Evolutionary conservation across 2,888 invertebrate species (phyloP).

Genomic region (Cataglyphis rosenhaueri): DNA sequence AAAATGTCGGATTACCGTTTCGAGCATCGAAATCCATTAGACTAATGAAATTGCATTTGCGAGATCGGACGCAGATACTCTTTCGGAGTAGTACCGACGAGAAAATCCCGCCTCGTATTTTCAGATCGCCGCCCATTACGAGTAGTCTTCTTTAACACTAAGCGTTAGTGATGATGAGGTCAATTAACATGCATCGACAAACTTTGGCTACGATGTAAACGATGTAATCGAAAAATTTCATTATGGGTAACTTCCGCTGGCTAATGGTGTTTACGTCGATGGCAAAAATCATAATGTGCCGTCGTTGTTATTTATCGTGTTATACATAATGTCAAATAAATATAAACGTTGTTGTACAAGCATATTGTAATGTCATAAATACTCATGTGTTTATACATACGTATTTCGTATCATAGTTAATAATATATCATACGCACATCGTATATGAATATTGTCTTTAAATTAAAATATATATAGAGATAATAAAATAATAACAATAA

Average conservation of each 20-base stretch:
- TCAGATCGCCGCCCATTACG: neutral
- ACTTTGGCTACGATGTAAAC: neutral
- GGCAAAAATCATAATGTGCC: neutral
- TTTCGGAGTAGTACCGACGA: conserved; percentile 23
- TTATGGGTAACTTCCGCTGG: conserved; percentile 9
- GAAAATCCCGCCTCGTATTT: conserved; percentile 42
- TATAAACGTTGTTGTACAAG: neutral
- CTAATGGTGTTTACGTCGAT: neutral
- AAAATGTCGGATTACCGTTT: conserved; percentile 51
- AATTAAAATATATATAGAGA: neutral
- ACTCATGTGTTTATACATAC: neutral
- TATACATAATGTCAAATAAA: neutral
- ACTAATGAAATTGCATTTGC: conserved; percentile 63
- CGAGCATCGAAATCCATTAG: conserved; percentile 65
- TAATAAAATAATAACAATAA: neutral
- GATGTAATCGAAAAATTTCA: conserved; percentile 21
- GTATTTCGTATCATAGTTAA: conserved; percentile 5
- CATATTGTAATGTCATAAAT: neutral
- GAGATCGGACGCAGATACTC: conserved; percentile 20
- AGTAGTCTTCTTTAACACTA: conserved; percentile 18
- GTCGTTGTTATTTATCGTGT: neutral
- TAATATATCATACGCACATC: neutral
- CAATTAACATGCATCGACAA: conserved; percentile 26
- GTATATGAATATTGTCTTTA: neutral
- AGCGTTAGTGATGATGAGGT: conserved; percentile 8